These are phyloP conservation scores for Trichomalopsis sarcophagae DNA, from an alignment of 1,140 invertebrate genomes.

Conservation along the genomic window DNA sequence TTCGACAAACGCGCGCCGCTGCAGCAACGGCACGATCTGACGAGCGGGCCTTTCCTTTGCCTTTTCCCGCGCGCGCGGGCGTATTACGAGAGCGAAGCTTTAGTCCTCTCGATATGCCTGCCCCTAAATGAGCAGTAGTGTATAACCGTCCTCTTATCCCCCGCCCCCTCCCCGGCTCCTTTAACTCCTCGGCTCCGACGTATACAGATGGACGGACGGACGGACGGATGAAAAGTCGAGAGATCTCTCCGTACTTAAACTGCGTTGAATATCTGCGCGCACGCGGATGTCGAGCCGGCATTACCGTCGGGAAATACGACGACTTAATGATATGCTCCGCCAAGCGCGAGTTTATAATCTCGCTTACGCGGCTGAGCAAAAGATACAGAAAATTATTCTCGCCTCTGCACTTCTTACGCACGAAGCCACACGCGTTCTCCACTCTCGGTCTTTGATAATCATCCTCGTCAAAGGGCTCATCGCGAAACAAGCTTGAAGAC, in stretches of 20 bases:
- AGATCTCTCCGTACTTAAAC: not conserved
- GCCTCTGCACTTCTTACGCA: not conserved
- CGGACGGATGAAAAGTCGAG: not conserved
- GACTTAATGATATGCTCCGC: slow-evolving; percentile 37
- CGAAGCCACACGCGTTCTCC: too few species aligned
- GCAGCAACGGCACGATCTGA: not conserved
- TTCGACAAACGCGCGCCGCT: not conserved
- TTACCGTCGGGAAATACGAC: slow-evolving; percentile 36
- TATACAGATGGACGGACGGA: not conserved
- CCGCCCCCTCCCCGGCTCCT: not conserved
- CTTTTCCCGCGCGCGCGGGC: not conserved
- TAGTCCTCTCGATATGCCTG: not conserved
- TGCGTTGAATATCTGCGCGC: not conserved
- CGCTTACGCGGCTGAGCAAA: slow-evolving; percentile 15
- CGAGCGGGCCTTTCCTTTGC: not conserved
- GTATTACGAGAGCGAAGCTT: slow-evolving; percentile 11
- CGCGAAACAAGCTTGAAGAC: too few species aligned
- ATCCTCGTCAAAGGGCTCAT: not conserved
- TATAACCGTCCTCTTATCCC: not conserved
- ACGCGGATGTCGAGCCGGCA: slow-evolving; percentile 4
- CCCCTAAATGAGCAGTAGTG: not conserved
- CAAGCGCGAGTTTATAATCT: slow-evolving; percentile 33
- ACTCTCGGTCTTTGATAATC: not conserved
- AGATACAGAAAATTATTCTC: slow-evolving; percentile 35
- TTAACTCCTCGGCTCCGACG: not conserved